phyloP scores from a whole-genome alignment of 1,140 invertebrate genomes.

The Papilio polytes region DNA sequence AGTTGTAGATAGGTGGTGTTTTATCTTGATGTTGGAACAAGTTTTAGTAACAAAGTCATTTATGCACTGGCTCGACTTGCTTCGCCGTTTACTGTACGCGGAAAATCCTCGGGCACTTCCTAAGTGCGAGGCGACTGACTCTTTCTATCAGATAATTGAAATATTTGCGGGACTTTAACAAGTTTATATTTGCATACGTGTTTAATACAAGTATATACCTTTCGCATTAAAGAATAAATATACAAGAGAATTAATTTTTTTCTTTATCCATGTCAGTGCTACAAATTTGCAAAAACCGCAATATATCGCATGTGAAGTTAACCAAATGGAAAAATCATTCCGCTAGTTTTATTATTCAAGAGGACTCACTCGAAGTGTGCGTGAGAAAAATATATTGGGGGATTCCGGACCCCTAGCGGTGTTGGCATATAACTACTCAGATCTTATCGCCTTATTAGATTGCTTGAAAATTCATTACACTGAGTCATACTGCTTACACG shows the following conservation, averaged over 20 bases:
- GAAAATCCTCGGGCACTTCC: conserved; percentile 28
- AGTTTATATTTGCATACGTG: neutral
- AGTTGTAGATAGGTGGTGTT: conserved; percentile 1
- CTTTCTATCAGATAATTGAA: conserved; percentile 12
- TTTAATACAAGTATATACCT: neutral
- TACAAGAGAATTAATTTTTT: too few relatives aligned
- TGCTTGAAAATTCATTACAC: conserved; percentile 1
- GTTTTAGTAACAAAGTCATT: conserved; percentile 29
- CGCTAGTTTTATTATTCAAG: conserved; percentile 10
- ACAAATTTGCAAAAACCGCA: neutral
- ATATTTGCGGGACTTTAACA: conserved; percentile 11
- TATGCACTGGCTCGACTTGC: conserved; percentile 13
- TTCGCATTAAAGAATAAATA: too few relatives aligned
- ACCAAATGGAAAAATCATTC: conserved; percentile 15
- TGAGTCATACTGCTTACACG: conserved; percentile 34
- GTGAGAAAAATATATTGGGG: conserved; percentile 25
- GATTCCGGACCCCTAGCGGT: conserved; percentile 7
- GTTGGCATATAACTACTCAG: neutral
- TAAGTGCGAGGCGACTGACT: conserved; percentile 26
- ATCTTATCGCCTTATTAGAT: conserved; percentile 29
- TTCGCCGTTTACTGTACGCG: conserved; percentile 16
- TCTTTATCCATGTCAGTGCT: neutral
- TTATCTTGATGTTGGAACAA: conserved; percentile 34
- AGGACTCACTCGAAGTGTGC: conserved; percentile 14
- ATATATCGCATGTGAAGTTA: neutral